Evolutionary conservation across 2,797 vertebrate genomes (phyloP).

Genomic region (Huso huso): DNA sequence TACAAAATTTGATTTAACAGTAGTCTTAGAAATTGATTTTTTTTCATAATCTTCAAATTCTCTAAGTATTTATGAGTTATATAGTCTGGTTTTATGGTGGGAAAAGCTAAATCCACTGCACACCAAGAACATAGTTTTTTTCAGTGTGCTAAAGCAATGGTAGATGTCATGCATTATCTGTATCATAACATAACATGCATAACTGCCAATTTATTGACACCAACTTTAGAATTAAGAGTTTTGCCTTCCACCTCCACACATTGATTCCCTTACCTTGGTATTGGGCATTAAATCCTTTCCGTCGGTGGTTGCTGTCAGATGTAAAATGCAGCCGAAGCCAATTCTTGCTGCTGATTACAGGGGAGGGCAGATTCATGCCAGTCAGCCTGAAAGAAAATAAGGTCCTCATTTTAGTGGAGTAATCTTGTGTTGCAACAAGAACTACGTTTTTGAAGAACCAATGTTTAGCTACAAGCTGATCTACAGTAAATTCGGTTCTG

Average conservation of each 20-base stretch:
- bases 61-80: too few relatives aligned
- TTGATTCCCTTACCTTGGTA: slow-evolving; percentile 80
- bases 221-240: background rate
- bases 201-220: background rate
- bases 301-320: slow-evolving; percentile 86
- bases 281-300: slow-evolving; percentile 91
- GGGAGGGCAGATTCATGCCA: slow-evolving; percentile 87
- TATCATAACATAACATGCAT: slow-evolving; percentile 11
- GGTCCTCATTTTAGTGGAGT: slow-evolving; percentile 11
- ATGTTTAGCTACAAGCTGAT: too few relatives aligned
- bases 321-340: slow-evolving; percentile 94
- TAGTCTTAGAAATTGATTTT: too few relatives aligned
- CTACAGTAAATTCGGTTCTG: too few relatives aligned
- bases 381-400: slow-evolving; percentile 70
- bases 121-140: background rate
- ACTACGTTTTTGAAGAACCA: background rate
- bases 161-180: slow-evolving; percentile 18
- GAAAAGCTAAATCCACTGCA: too few relatives aligned
- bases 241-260: slow-evolving; percentile 4
- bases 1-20: too few relatives aligned
- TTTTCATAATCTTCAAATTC: too few relatives aligned
- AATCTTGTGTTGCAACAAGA: slow-evolving; percentile 5
- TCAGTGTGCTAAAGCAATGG: slow-evolving; percentile 11
- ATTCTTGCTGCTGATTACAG: slow-evolving; percentile 96
- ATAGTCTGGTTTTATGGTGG: too few relatives aligned